These are phyloP conservation scores for Protodeltote pygarga DNA, from an alignment of 2,888 invertebrate genomes.

Conservation along the genomic window DNA sequence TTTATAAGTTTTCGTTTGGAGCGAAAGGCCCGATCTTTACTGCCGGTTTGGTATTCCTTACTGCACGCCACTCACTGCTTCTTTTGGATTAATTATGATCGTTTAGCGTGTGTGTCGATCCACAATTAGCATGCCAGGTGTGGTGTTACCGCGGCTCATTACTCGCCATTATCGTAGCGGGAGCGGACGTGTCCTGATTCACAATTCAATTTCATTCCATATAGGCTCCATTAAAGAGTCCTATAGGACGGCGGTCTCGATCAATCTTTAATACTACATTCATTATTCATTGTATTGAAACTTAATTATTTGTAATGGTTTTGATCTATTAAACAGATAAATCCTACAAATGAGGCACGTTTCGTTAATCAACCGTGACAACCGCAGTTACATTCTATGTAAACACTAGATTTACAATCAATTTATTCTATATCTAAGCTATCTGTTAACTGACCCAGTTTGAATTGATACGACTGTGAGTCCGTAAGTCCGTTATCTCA, in stretches of 20 bases:
- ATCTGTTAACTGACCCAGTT: slow-evolving; percentile 30
- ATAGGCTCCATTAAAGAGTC: slow-evolving; percentile 44
- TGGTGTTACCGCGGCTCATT: slow-evolving; percentile 66
- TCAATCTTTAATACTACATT: slow-evolving; percentile 59
- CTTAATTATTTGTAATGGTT: slow-evolving; percentile 46
- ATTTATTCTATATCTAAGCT: slow-evolving; percentile 27
- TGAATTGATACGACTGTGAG: slow-evolving; percentile 21
- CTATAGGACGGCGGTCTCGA: slow-evolving; percentile 56
- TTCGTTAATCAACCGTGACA: slow-evolving; percentile 43
- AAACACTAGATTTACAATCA: slow-evolving; percentile 43
- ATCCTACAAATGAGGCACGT: slow-evolving; percentile 24
- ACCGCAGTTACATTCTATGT: slow-evolving; percentile 31
- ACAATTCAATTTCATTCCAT: slow-evolving; percentile 63
- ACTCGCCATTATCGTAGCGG: slow-evolving; percentile 72
- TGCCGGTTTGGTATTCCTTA: slow-evolving; percentile 31
- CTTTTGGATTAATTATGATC: slow-evolving; percentile 65
- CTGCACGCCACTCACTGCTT: slow-evolving; percentile 35
- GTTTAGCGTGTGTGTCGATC: slow-evolving; percentile 60
- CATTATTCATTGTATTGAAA: slow-evolving; percentile 59
- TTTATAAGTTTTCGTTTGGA: slow-evolving; percentile 34
- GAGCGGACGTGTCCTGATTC: slow-evolving; percentile 72
- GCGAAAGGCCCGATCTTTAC: slow-evolving; percentile 38
- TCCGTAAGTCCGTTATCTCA: slow-evolving; percentile 19
- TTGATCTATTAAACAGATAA: slow-evolving; percentile 46
- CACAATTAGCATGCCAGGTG: slow-evolving; percentile 72